phyloP scores from a whole-genome alignment of 2,113 vertebrate genomes.

The Stigmatopora argus region DNA sequence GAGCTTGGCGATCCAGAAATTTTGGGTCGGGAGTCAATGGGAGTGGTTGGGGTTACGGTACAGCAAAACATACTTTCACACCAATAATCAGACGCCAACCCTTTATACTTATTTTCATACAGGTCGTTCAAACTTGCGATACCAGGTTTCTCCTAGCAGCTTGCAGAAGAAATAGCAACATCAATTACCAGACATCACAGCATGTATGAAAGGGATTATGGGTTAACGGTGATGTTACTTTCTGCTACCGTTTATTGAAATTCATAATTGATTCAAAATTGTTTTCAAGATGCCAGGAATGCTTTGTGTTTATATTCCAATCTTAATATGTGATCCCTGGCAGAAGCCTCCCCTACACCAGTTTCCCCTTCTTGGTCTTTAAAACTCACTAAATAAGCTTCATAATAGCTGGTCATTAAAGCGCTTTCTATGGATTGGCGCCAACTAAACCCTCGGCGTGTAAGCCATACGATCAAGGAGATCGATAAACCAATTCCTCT shows the following conservation, averaged over 20 bases:
- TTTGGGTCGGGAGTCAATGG: constrained; percentile 58
- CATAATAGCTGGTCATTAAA: constrained; percentile 56
- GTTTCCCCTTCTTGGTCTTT: not conserved
- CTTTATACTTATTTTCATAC: no score
- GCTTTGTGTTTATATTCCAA: not conserved
- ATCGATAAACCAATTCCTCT: constrained; percentile 68
- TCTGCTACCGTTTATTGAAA: no score
- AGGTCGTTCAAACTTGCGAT: no score
- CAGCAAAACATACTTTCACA: constrained; percentile 55
- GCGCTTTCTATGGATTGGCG: constrained; percentile 50
- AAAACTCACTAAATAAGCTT: constrained; percentile 29
- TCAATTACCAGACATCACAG: no score
- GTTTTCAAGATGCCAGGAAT: not conserved
- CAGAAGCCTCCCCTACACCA: not conserved
- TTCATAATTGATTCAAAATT: not conserved
- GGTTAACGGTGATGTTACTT: no score
- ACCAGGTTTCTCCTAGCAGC: no score
- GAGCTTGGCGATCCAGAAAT: constrained; percentile 37
- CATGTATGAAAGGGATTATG: no score
- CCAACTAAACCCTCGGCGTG: constrained; percentile 28
- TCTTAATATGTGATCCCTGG: not conserved
- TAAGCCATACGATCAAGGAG: constrained; percentile 34
- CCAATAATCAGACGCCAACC: constrained; percentile 40
- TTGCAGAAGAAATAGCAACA: no score
- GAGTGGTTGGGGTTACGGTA: constrained; percentile 51